Evolutionary conservation across 2,888 invertebrate species (phyloP).

Genomic region (Cynaeus angustus): DNA sequence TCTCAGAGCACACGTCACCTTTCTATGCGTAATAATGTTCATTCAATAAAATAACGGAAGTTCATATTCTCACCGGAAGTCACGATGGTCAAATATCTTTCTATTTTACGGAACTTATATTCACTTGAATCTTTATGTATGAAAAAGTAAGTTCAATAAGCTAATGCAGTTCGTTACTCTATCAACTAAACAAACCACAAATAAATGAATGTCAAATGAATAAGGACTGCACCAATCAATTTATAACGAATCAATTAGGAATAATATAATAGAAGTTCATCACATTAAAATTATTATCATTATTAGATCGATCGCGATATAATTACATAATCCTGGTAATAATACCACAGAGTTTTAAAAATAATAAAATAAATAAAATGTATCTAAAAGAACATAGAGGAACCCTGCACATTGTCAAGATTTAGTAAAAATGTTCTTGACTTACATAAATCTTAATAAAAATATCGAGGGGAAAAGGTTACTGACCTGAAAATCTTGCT

Average conservation of each 20-base stretch:
- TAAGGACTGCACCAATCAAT: too few relatives aligned
- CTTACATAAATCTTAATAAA: constrained; percentile 3
- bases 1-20: constrained; percentile 37
- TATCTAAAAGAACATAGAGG: too few relatives aligned
- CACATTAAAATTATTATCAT: too few relatives aligned
- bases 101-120: constrained; percentile 55
- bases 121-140: constrained; percentile 50
- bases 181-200: not conserved
- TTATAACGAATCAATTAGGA: too few relatives aligned
- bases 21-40: constrained; percentile 9
- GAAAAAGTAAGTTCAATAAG: not conserved
- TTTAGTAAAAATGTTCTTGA: constrained; percentile 1
- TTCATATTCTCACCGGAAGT: constrained; percentile 58
- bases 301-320: too few relatives aligned
- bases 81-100: constrained; percentile 58
- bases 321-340: too few relatives aligned
- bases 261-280: too few relatives aligned
- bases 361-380: too few relatives aligned
- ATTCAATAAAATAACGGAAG: constrained; percentile 54
- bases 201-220: not conserved
- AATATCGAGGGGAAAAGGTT: constrained; percentile 53
- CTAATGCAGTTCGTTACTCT: not conserved
- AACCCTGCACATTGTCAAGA: constrained; percentile 1
- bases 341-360: not conserved
- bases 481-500: constrained; percentile 77